Base-by-base conservation (phyloP, 2,113 vertebrate species). In the Sander lucioperca region DNA sequence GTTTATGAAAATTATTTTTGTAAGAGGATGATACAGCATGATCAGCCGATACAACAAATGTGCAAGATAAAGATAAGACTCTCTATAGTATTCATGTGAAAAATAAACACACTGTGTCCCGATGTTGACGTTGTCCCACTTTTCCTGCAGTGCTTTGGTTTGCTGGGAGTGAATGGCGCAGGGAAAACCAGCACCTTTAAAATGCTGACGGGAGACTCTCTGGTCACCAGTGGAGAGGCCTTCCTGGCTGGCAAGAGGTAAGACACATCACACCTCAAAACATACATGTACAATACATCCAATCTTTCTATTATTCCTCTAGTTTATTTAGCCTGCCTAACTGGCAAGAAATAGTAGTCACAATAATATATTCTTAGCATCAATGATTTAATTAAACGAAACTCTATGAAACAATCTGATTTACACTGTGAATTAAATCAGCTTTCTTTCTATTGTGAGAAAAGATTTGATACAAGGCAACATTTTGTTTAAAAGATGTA, bases 181-280 rank as follows among this genome's bases (percentile, higher is more conserved):
- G 98, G 98, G 19, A 99, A 99, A 91, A 98, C 98, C 23, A 98
- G 97, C 64, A 99, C 97, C 69, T 99, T 99, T 90, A 99, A 99
- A 95, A 99, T 99, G 98, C 89, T 99, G 78, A 99, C 97, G 12
- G 98, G 98, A 85, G 98, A 99, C 87, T 97, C 97, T 0, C 77
- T 96, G 56, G 96, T 99, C 80, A 98, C 98, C 9, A 94, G 95
- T 74, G 98, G 98, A 70, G 97, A 99, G 86, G 98, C 98, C 64
- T 98, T 96, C 72, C 95, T 99, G 73, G 97, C 97, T 58, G 96
- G 97, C 85, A 97, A 98, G 84, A 99, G 98, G 98, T 99, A 54
- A 92, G 88, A 90, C 19, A 62, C 15, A 5, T 61, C 15, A 15
- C 15, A 27, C 15, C 16, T 27, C 12, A 27, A 13, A 75, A 64